Base-by-base conservation (phyloP, 2,797 vertebrate species). In the Phyllotis vaccarum region DNA sequence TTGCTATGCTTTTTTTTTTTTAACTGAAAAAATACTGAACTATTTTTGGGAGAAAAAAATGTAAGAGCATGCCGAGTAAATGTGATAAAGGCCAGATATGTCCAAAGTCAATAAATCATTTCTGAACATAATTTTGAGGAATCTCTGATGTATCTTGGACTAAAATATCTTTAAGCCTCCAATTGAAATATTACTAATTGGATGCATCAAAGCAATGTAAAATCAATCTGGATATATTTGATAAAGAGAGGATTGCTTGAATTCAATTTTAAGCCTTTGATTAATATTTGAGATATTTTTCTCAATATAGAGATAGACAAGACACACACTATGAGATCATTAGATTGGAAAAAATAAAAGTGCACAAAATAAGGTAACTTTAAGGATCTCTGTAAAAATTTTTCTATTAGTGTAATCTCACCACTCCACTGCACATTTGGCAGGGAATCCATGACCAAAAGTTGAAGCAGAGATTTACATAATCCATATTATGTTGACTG, bases 391-490 rank as follows among this genome's bases (percentile, higher is more conserved):
- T 95, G 8, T 92, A 94, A 96, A 96, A 79, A 94, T 91, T 79
- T 95, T 74, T 89, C 92, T 93, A 96, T 96, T 96, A 97, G 87
- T 95, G 60, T 87, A 97, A 81, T 93, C 82, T 93, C 60, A 94
- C 66, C 91, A 31, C 49, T 70, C 27, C 90, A 96, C 78, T 64
- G 62, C 75, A 92, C 75, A 79, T 92, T 97, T 97, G 96, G 90
- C 82, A 83, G 58, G 89, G 92, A 94, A 76, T 95, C 91, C 74
- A 88, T 94, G 89, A 89, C 70, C 86, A 90, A 78, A 83, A 92
- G 64, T 91, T 94, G 91, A 95, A 96, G 66, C 54, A 96, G 86
- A 49, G 40, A 81, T 64, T 95, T 97, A 68, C 90, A 91, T 96
- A 97, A 97, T 96, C 96, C n/a, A 66, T 94, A 89, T 85, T 96